These are phyloP conservation scores for Regulus satrapa DNA, from an alignment of 2,113 vertebrate species.

Conservation along the genomic window DNA sequence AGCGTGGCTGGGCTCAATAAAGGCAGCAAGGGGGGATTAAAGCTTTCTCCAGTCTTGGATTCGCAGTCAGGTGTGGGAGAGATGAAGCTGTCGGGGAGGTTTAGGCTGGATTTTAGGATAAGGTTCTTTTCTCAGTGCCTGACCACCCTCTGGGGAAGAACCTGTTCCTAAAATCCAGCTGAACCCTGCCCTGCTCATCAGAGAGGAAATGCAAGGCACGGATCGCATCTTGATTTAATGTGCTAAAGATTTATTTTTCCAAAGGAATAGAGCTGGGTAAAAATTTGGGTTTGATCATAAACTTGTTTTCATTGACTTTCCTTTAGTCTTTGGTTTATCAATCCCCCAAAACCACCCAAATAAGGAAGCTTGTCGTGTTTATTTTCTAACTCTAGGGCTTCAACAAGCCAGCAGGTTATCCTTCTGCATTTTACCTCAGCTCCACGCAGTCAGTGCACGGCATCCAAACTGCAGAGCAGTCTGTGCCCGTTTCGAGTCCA, in stretches of 20 bases:
- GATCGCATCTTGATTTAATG: neutral
- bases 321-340: neutral
- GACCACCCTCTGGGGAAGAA: neutral
- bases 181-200: neutral
- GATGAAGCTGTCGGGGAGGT: neutral
- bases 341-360: neutral
- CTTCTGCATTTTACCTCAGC: rapidly evolving
- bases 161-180: neutral
- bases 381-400: neutral
- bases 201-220: neutral
- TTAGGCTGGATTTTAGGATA: neutral
- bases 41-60: neutral
- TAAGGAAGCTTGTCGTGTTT: neutral
- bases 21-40: neutral
- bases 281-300: rapidly evolving
- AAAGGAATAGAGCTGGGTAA: neutral
- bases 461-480: neutral
- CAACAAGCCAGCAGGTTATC: too few relatives aligned
- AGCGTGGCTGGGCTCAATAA: neutral
- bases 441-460: rapidly evolving
- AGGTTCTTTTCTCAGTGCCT: neutral
- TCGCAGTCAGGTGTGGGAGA: neutral
- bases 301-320: neutral
- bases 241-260: neutral
- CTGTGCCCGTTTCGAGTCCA: neutral